phyloP scores from a whole-genome alignment of 2,797 vertebrate genomes.

The Monodelphis domestica region DNA sequence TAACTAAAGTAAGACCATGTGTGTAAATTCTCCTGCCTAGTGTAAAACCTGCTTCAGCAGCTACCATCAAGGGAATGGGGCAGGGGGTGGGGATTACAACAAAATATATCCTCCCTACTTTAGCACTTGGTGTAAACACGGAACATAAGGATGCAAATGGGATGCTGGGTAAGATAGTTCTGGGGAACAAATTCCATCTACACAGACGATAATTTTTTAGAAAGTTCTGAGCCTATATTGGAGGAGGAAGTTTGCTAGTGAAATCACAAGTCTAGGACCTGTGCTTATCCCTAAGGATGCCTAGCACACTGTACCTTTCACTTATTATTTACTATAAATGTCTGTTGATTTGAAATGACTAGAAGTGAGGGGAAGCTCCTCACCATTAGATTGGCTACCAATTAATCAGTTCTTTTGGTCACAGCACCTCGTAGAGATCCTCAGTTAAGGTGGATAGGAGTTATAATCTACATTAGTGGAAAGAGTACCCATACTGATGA shows the following conservation, averaged over 20 bases:
- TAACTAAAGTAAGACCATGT: no score
- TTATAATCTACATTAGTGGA: not conserved
- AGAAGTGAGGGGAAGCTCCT: not conserved
- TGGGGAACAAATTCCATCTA: no score
- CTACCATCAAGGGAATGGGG: no score
- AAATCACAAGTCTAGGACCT: not conserved
- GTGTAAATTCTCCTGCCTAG: no score
- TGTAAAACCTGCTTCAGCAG: no score
- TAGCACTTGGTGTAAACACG: no score
- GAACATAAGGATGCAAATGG: no score
- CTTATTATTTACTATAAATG: not conserved
- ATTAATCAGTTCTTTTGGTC: not conserved
- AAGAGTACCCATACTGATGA: not conserved
- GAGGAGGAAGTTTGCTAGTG: not conserved
- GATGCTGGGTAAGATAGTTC: no score
- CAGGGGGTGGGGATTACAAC: no score
- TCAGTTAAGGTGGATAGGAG: not conserved
- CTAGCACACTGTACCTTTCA: not conserved
- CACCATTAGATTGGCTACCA: not conserved
- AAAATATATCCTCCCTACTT: no score
- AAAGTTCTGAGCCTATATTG: not conserved
- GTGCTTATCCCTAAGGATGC: not conserved
- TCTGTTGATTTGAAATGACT: conserved; percentile 28
- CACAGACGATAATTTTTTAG: not conserved
- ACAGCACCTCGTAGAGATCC: not conserved